Conservation (phyloP, 2,888 invertebrate genomes). For the Thymelicus lineola region DNA sequence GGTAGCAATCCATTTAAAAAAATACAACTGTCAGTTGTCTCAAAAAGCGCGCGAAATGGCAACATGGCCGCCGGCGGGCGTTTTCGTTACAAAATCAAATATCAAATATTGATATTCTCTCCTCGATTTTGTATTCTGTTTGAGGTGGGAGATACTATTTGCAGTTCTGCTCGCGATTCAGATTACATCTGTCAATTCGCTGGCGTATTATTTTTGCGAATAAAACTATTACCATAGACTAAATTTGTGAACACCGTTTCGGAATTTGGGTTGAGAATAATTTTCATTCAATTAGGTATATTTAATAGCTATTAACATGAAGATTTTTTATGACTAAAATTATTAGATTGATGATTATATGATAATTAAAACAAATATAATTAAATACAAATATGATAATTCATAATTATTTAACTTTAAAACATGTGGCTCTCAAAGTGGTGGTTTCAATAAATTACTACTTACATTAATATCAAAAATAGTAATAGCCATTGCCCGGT, state of each 20-base stretch:
- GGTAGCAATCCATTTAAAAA: conserved; percentile 30
- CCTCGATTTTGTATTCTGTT: conserved; percentile 79
- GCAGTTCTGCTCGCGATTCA: conserved; percentile 65
- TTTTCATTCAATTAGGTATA: too few species aligned
- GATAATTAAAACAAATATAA: too few species aligned
- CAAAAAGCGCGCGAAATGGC: conserved; percentile 47
- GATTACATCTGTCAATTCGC: conserved; percentile 62
- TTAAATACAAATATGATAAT: too few species aligned
- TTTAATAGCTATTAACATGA: too few species aligned
- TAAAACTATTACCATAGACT: conserved; percentile 46
- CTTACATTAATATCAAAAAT: too few species aligned
- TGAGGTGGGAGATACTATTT: conserved; percentile 80
- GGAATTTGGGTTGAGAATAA: background rate
- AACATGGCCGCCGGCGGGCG: conserved; percentile 56
- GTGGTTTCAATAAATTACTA: too few species aligned
- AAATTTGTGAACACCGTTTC: conserved; percentile 17
- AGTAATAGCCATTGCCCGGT: too few species aligned
- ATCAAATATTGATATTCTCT: conserved; percentile 82
- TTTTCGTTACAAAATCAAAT: conserved; percentile 81
- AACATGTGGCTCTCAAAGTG: too few species aligned
- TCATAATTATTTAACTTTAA: too few species aligned
- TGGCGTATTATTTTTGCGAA: conserved; percentile 50
- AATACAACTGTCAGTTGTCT: conserved; percentile 41
- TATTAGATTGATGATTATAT: too few species aligned
- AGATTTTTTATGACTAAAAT: too few species aligned